Conservation (phyloP, 1,140 invertebrate genomes). For the Drosophila burlai region DNA sequence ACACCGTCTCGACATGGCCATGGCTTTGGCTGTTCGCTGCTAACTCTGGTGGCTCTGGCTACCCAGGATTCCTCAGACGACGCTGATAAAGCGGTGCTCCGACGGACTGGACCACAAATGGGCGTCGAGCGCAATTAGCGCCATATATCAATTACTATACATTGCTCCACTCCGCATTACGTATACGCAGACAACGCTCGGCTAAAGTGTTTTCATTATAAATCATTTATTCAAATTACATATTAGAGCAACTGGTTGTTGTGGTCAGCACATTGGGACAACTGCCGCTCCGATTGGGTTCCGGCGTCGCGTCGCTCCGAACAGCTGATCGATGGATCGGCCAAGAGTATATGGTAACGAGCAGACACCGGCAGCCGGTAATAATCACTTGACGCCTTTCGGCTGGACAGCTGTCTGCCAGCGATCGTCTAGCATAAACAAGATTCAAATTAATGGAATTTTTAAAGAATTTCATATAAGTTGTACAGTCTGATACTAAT, state of each 20-base stretch:
- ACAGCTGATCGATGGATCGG: conserved; percentile 55
- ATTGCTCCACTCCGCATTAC: conserved; percentile 58
- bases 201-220: conserved; percentile 79
- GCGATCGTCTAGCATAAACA: conserved; percentile 12
- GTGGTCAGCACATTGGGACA: conserved; percentile 25
- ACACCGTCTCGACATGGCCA: conserved; percentile 53
- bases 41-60: conserved; percentile 18
- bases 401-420: conserved; percentile 40
- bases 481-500: neutral
- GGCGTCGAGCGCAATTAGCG: conserved; percentile 78
- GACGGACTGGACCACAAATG: conserved; percentile 53
- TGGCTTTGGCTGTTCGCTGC: conserved; percentile 39
- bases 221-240: conserved; percentile 82
- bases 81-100: conserved; percentile 60
- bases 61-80: conserved; percentile 74
- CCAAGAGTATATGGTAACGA: conserved; percentile 5
- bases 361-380: conserved; percentile 14
- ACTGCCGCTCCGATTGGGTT: conserved; percentile 31
- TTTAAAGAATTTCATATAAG: conserved; percentile 29
- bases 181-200: conserved; percentile 66
- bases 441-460: conserved; percentile 36
- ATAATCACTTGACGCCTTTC: conserved; percentile 43
- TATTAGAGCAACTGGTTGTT: conserved; percentile 62
- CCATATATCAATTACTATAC: conserved; percentile 79
- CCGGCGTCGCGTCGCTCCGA: conserved; percentile 29